Evolutionary conservation across 1,140 invertebrate species (phyloP).

Genomic region (Apocrypta bakeri): DNA sequence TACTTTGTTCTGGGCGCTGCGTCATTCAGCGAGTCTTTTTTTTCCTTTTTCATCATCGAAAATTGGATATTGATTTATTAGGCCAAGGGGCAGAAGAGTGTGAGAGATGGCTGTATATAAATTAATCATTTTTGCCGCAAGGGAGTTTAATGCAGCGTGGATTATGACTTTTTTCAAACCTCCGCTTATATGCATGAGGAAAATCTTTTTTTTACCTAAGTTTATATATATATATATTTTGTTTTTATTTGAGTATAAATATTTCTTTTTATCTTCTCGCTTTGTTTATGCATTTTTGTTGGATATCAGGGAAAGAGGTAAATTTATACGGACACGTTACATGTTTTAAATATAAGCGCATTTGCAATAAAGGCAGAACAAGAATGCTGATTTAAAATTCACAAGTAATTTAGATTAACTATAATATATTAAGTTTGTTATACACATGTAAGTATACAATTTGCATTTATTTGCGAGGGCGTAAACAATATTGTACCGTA

Average conservation of each 20-base stretch:
- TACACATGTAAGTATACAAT: too few species aligned
- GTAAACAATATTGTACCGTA: too few species aligned
- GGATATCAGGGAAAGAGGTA: slow-evolving; percentile 5
- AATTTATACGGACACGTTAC: background rate
- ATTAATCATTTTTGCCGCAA: slow-evolving; percentile 18
- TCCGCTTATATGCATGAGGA: background rate
- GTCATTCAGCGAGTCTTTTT: background rate
- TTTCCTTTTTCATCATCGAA: slow-evolving; percentile 27
- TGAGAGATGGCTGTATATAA: slow-evolving; percentile 5
- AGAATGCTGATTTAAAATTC: background rate
- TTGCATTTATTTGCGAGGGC: too few species aligned
- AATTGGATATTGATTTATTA: slow-evolving; percentile 41
- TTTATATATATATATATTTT: background rate
- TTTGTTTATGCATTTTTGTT: background rate
- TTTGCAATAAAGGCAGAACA: background rate
- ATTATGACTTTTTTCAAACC: slow-evolving; percentile 25
- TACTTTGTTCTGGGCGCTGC: background rate
- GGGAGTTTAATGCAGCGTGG: slow-evolving; percentile 20
- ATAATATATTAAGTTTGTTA: too few species aligned
- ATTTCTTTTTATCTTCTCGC: background rate
- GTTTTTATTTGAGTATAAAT: background rate
- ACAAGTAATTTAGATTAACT: background rate
- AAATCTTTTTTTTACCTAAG: too few species aligned
- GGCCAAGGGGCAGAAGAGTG: background rate
- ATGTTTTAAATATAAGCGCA: slow-evolving; percentile 2